These are phyloP conservation scores for Tangachromis dhanisi DNA, from an alignment of 2,113 vertebrate species.

Conservation along the genomic window DNA sequence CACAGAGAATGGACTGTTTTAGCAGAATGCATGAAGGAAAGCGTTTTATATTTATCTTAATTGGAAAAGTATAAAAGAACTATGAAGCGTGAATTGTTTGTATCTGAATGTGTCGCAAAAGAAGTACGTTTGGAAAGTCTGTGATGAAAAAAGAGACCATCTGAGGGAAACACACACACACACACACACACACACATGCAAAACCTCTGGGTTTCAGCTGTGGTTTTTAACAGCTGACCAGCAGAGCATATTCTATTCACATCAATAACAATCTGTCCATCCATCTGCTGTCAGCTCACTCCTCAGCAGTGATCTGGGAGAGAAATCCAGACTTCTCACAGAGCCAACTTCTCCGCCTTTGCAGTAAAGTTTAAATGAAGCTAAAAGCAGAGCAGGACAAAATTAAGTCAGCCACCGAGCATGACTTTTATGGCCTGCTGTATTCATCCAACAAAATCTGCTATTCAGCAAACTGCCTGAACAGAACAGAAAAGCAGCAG, in stretches of 20 bases:
- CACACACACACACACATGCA: background rate
- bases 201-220: background rate
- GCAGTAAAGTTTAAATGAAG: constrained; percentile 1
- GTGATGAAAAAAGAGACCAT: background rate
- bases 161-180: background rate
- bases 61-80: background rate
- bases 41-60: background rate
- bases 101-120: background rate
- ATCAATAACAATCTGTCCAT: constrained; percentile 31
- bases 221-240: constrained; percentile 1
- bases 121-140: background rate
- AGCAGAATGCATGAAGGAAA: background rate
- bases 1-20: background rate
- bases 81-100: background rate
- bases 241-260: background rate
- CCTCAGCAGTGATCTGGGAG: background rate
- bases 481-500: background rate
- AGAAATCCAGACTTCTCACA: background rate
- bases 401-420: background rate
- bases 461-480: background rate
- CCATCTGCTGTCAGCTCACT: constrained; percentile 22
- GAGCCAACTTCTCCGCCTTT: background rate
- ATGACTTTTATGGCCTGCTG: background rate
- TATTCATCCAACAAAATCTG: constrained; percentile 8
- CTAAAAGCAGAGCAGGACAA: background rate